A percentile compares a stretch with the other conserved stretches of the same genome.
Evolutionary conservation across 2,113 vertebrate genomes (phyloP).

Genomic region (Campylorhamphus procurvoides): DNA sequence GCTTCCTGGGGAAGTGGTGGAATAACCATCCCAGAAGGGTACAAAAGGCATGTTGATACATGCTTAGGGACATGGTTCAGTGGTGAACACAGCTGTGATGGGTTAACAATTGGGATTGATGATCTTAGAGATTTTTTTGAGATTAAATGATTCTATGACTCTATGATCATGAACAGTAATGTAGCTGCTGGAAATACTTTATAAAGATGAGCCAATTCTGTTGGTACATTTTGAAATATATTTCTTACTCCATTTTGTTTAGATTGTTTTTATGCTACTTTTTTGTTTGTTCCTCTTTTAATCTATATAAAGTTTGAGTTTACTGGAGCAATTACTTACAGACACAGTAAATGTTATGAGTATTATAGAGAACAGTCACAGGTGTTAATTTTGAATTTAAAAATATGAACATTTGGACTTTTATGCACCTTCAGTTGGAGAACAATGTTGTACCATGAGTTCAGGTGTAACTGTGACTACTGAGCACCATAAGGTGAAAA

Average conservation of each 20-base stretch:
- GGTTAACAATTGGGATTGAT: not conserved
- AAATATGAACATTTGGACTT: not conserved
- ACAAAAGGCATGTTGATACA: not conserved
- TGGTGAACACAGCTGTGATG: rapidly evolving
- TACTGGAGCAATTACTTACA: not conserved
- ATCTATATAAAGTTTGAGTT: not conserved
- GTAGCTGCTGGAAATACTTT: not conserved
- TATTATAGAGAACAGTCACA: not conserved
- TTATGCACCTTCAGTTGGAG: not conserved
- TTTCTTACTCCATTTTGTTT: not conserved
- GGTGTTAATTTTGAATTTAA: not conserved
- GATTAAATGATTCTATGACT: not conserved
- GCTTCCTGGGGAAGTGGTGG: not conserved
- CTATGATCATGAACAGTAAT: not conserved
- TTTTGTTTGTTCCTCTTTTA: not conserved
- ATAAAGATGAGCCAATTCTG: not conserved
- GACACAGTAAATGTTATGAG: not conserved
- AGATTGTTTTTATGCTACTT: not conserved
- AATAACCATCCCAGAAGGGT: not conserved
- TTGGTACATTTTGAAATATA: not conserved
- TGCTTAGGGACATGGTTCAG: not conserved
- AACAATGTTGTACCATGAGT: not conserved
- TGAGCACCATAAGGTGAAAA: not conserved
- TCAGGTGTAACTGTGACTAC: not conserved
- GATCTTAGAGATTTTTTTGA: not conserved